Evolutionary conservation across 2,113 vertebrate genomes (phyloP).

Genomic region (Rhinopithecus roxellana): DNA sequence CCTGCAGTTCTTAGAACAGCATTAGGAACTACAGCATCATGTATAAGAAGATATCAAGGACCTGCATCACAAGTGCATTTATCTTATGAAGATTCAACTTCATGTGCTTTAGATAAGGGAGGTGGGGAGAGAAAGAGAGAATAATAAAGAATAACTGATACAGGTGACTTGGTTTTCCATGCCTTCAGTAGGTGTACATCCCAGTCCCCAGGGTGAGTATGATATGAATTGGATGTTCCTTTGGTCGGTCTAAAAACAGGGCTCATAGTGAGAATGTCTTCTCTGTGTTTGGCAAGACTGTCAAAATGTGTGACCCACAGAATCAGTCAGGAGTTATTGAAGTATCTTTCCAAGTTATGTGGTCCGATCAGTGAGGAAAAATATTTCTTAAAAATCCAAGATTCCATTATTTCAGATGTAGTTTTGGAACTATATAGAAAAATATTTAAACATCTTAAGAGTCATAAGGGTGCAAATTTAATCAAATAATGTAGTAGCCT

Average conservation of each 20-base stretch:
- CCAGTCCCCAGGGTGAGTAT: neutral
- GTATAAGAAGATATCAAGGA: neutral
- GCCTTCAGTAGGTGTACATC: neutral
- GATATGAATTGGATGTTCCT: neutral
- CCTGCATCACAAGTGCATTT: neutral
- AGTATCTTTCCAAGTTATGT: neutral
- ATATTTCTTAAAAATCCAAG: neutral
- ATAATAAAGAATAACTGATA: neutral
- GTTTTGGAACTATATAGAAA: neutral
- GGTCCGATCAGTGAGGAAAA: neutral
- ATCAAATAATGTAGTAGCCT: neutral
- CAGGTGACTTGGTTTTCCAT: neutral
- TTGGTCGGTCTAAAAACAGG: neutral
- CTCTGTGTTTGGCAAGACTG: neutral
- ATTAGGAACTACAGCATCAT: neutral
- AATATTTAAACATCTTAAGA: slow-evolving; percentile 19
- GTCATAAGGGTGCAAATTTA: neutral
- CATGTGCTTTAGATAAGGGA: neutral
- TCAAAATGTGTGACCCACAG: neutral
- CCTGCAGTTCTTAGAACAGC: neutral
- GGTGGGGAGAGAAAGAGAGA: neutral
- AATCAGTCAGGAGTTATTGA: neutral
- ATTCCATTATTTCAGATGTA: neutral
- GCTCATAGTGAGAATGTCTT: neutral
- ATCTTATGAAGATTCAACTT: neutral